A percentile compares a stretch with the other conserved stretches of the same genome.
Evolutionary conservation across 2,888 invertebrate species (phyloP).

Genomic region (Cynaeus angustus): DNA sequence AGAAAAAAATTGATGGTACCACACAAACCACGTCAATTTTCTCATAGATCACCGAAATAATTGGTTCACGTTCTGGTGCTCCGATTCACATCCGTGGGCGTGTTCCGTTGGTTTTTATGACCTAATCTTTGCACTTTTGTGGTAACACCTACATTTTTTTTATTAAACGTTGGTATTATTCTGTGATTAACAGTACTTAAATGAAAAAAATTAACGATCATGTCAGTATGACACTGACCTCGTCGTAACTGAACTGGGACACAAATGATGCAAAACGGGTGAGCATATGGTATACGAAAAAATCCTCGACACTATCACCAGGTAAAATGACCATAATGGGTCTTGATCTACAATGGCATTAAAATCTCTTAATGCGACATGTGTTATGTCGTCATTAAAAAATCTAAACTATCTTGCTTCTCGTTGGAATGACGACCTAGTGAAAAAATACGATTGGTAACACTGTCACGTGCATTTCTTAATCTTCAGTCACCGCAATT

Average conservation of each 20-base stretch:
- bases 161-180: no score
- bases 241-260: constrained; percentile 23
- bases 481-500: constrained; percentile 28
- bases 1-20: constrained; percentile 1
- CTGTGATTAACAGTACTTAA: no score
- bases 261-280: constrained; percentile 12
- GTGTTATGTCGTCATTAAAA: constrained; percentile 27
- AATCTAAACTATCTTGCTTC: constrained; percentile 22
- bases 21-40: constrained; percentile 4
- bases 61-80: constrained; percentile 17
- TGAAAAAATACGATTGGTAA: constrained; percentile 12
- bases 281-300: constrained; percentile 37
- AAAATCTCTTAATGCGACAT: constrained; percentile 29
- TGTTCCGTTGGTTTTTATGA: constrained; percentile 19
- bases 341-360: constrained; percentile 13
- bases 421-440: constrained; percentile 19
- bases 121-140: constrained; percentile 21
- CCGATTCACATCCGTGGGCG: constrained; percentile 17
- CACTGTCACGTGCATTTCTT: constrained; percentile 30
- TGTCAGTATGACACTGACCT: constrained; percentile 45
- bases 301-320: background rate
- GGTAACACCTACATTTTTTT: constrained; percentile 35
- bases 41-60: constrained; percentile 8
- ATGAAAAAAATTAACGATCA: constrained; percentile 12
- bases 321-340: constrained; percentile 7